phyloP scores from a whole-genome alignment of 2,888 invertebrate genomes.

The Heliconius hortense region DNA sequence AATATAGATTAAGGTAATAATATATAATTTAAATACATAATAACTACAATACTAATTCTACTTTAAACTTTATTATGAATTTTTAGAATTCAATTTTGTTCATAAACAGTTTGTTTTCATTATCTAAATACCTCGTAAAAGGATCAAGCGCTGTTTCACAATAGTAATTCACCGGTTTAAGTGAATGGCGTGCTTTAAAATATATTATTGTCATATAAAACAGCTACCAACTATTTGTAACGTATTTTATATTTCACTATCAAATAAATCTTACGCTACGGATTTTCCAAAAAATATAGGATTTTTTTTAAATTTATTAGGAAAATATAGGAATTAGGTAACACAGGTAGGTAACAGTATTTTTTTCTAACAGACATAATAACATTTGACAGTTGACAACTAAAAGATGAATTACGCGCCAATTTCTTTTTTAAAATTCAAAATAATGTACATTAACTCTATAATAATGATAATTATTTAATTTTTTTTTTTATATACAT shows the following conservation, averaged over 20 bases:
- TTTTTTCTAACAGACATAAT: too few species aligned
- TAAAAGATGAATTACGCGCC: too few species aligned
- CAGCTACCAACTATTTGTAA: background rate
- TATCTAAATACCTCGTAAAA: conserved; percentile 4
- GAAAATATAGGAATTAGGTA: too few species aligned
- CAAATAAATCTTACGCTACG: background rate
- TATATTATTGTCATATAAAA: conserved; percentile 10
- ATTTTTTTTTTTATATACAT: too few species aligned
- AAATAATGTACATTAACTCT: too few species aligned
- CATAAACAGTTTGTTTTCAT: background rate
- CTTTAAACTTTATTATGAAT: background rate
- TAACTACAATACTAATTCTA: background rate
- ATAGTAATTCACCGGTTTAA: conserved; percentile 6
- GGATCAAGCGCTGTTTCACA: conserved; percentile 9
- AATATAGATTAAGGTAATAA: background rate
- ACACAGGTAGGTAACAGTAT: too few species aligned
- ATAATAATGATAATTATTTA: too few species aligned
- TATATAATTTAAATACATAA: background rate
- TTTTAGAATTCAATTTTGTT: background rate
- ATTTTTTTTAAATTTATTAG: too few species aligned
- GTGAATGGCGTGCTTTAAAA: conserved; percentile 10
- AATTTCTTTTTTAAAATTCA: too few species aligned
- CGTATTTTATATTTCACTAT: background rate
- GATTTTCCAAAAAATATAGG: background rate
- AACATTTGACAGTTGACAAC: too few species aligned